A percentile compares a stretch with the other conserved stretches of the same genome.
Evolutionary conservation across 2,797 vertebrate genomes (phyloP).

Genomic region (Columba guinea): DNA sequence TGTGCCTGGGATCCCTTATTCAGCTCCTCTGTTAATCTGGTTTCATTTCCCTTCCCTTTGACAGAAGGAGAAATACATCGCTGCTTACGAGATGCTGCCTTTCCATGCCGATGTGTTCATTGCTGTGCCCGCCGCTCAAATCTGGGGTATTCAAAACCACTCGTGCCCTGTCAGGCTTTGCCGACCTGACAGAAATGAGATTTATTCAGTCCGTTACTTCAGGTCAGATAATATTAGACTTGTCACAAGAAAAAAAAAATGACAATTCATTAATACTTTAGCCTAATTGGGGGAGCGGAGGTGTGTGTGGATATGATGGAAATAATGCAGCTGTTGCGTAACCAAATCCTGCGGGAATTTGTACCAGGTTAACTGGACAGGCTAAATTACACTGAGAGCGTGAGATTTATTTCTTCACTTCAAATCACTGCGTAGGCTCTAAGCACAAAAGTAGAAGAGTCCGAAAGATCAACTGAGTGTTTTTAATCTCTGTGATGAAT

Average conservation of each 20-base stretch:
- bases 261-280: constrained; percentile 3
- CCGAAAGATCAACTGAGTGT: background rate
- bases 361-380: too few species aligned
- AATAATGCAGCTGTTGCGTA: too few species aligned
- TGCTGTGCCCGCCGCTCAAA: background rate
- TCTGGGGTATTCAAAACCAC: background rate
- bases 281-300: background rate
- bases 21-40: background rate
- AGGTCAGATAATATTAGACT: background rate
- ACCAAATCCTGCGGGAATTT: too few species aligned
- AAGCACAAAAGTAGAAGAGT: background rate
- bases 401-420: too few species aligned
- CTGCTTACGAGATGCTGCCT: background rate
- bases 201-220: constrained; percentile 4
- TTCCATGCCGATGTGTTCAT: accelerated
- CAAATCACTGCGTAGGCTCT: too few species aligned
- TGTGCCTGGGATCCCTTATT: background rate
- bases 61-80: background rate
- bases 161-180: background rate
- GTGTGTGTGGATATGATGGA: background rate
- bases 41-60: background rate
- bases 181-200: constrained; percentile 32
- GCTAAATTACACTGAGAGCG: too few species aligned
- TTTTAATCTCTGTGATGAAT: background rate
- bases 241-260: background rate